A percentile compares a stretch with the other conserved stretches of the same genome.
These are phyloP conservation scores for Hemicrepidius hirtus DNA, from an alignment of 2,888 invertebrate genomes.

Conservation along the genomic window DNA sequence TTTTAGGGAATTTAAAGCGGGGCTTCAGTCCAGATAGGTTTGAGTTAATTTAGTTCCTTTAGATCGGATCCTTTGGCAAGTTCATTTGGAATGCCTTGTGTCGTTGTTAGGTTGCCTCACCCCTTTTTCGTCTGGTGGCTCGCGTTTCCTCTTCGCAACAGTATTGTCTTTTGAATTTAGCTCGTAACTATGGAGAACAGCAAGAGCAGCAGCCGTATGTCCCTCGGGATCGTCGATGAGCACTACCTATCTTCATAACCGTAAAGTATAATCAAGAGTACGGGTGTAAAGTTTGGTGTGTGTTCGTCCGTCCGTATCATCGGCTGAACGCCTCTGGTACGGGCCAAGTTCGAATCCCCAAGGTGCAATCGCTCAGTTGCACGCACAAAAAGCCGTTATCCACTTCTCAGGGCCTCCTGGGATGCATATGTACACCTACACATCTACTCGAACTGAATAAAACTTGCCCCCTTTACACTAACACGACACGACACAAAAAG, in stretches of 20 bases:
- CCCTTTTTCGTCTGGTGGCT: constrained; percentile 10
- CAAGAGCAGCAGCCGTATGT: neutral
- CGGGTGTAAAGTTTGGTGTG: constrained; percentile 25
- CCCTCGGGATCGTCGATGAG: constrained; percentile 18
- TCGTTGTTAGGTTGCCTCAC: neutral
- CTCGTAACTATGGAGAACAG: constrained; percentile 17
- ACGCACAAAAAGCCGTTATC: constrained; percentile 57
- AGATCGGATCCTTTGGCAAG: constrained; percentile 2
- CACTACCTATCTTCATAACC: constrained; percentile 39
- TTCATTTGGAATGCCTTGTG: constrained; percentile 12
- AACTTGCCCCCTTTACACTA: constrained; percentile 43
- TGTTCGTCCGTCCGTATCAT: constrained; percentile 42
- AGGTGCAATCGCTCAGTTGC: constrained; percentile 55
- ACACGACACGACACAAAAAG: constrained; percentile 32
- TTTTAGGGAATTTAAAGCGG: too few species aligned
- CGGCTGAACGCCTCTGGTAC: constrained; percentile 31
- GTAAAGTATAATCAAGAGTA: constrained; percentile 46
- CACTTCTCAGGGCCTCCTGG: constrained; percentile 49
- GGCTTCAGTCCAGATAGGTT: neutral
- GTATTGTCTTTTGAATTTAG: constrained; percentile 20
- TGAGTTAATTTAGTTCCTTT: constrained; percentile 15
- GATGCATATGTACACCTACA: constrained; percentile 53
- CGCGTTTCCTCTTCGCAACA: neutral
- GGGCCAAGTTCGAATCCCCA: constrained; percentile 47
- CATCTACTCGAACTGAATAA: constrained; percentile 34